Conservation (phyloP, 2,797 vertebrate genomes). For the Darevskia mixta region DNA sequence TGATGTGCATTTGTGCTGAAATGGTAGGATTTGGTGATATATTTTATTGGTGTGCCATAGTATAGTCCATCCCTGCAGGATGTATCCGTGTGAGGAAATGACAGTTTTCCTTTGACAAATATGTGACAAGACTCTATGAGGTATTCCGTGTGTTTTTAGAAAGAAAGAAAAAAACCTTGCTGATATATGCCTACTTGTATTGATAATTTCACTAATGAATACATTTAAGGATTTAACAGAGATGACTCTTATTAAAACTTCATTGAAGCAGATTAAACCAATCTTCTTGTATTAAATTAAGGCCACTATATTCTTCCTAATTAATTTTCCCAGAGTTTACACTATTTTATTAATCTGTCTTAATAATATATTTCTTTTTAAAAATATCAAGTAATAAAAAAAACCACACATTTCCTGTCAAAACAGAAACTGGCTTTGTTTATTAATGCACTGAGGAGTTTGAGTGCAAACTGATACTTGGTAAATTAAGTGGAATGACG, state of each 20-base stretch:
- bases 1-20: not conserved
- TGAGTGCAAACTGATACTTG: no score
- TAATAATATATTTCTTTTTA: not conserved
- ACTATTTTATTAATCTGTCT: constrained; percentile 15
- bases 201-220: not conserved
- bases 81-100: not conserved
- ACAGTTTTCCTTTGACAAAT: not conserved
- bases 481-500: not conserved
- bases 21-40: not conserved
- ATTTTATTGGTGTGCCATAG: not conserved
- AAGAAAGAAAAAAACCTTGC: not conserved
- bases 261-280: not conserved
- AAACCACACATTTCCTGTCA: not conserved
- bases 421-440: not conserved
- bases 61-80: not conserved
- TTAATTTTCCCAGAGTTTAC: constrained; percentile 14
- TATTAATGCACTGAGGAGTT: not conserved
- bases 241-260: constrained; percentile 28
- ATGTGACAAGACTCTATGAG: not conserved
- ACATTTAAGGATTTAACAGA: constrained; percentile 21
- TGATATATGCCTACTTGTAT: not conserved
- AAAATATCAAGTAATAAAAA: not conserved
- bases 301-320: not conserved
- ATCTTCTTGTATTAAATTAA: constrained; percentile 12
- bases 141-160: constrained; percentile 11